Percentiles rank a stretch among this genome's conserved stretches.
phyloP scores from a whole-genome alignment of 2,113 vertebrate genomes.

The Dissostichus mawsoni region DNA sequence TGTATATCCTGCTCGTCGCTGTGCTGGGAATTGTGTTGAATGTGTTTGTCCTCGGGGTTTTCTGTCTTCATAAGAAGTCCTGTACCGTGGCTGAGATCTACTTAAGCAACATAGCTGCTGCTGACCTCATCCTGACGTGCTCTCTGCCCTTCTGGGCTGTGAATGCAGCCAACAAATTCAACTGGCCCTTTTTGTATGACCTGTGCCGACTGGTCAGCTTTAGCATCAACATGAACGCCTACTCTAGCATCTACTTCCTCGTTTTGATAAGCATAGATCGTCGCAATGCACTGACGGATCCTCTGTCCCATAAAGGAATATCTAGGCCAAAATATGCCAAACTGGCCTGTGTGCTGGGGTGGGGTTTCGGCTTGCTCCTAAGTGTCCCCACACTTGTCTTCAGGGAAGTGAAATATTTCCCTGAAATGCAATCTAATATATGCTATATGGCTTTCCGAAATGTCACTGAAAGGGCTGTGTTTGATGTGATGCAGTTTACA shows the following conservation, averaged over 20 bases:
- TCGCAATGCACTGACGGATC: slow-evolving; percentile 89
- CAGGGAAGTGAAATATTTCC: slow-evolving; percentile 16
- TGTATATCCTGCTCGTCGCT: slow-evolving; percentile 86
- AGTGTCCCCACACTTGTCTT: slow-evolving; percentile 83
- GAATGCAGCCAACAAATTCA: slow-evolving; percentile 76
- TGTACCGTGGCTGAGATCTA: slow-evolving; percentile 92
- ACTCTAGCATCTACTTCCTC: slow-evolving; percentile 89
- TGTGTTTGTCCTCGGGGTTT: slow-evolving; percentile 86
- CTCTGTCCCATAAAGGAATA: slow-evolving; percentile 85
- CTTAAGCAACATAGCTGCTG: slow-evolving; percentile 87
- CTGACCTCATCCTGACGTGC: slow-evolving; percentile 86
- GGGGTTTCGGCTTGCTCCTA: slow-evolving; percentile 84
- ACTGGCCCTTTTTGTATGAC: slow-evolving; percentile 83
- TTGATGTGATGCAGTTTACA: slow-evolving; percentile 77
- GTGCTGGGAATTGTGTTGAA: slow-evolving; percentile 86
- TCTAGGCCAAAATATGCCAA: slow-evolving; percentile 85
- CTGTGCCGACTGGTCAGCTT: slow-evolving; percentile 85
- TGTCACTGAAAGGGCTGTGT: slow-evolving; percentile 17
- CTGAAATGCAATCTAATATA: slow-evolving; percentile 35
- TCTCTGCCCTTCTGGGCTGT: slow-evolving; percentile 91
- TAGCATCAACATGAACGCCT: slow-evolving; percentile 84
- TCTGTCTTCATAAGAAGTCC: slow-evolving; percentile 87
- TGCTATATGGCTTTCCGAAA: slow-evolving; percentile 75
- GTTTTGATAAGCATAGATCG: slow-evolving; percentile 91
- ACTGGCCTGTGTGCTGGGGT: slow-evolving; percentile 85